Percentiles rank a stretch among this genome's conserved stretches.
Evolutionary conservation across 2,113 vertebrate genomes (phyloP).

Genomic region (Vidua chalybeata): DNA sequence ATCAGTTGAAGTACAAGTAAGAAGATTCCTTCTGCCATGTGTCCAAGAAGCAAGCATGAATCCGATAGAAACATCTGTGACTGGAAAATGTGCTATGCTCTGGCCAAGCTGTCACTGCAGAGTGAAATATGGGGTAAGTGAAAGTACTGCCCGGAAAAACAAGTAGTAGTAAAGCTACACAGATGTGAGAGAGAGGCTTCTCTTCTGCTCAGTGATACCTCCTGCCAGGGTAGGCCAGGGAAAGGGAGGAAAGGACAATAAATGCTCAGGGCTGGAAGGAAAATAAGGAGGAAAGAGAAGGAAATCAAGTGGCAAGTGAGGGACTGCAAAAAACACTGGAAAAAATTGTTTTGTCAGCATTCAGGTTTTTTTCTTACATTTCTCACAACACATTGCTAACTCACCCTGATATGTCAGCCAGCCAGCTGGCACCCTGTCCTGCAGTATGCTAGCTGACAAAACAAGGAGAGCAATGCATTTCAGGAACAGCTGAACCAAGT

Average conservation of each 20-base stretch:
- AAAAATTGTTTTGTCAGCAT: not conserved
- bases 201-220: not conserved
- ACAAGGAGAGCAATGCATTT: not conserved
- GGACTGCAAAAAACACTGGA: not conserved
- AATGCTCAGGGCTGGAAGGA: not conserved
- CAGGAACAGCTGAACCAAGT: not conserved
- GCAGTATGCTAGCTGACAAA: not conserved
- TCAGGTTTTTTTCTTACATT: not conserved
- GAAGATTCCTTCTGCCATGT: not conserved
- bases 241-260: not conserved
- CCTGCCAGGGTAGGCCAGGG: not conserved
- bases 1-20: not conserved
- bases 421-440: not conserved
- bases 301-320: not conserved
- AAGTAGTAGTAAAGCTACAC: not conserved
- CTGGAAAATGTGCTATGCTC: slow-evolving; percentile 15
- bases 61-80: not conserved
- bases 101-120: slow-evolving; percentile 8
- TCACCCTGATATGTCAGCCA: not conserved
- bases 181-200: not conserved
- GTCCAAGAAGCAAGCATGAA: not conserved
- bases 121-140: slow-evolving; percentile 33
- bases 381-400: not conserved
- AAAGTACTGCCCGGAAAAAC: not conserved
- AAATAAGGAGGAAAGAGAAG: not conserved